Base-by-base conservation (phyloP, 2,113 vertebrate species). In the Litocranius walleri region DNA sequence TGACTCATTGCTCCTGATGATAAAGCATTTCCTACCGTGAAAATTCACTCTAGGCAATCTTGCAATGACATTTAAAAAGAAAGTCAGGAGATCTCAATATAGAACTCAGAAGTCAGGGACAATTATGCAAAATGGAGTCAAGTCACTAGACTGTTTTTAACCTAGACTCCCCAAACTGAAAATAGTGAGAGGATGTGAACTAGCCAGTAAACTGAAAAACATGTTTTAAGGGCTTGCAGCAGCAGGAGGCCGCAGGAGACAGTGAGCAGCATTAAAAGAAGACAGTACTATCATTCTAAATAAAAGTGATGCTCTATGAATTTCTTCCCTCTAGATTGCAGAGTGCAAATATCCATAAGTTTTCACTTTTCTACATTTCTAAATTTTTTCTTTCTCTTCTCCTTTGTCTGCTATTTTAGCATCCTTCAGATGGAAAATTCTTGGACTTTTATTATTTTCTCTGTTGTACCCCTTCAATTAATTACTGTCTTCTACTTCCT, bases 91-190 rank as follows among this genome's bases (percentile, higher is more conserved):
- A 54, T 29, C 56, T 90, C 71, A 80, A 80, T 54, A 95, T 78
- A 87, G 84, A 93, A 96, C 50, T 94, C 85, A 94, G 88, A 90
- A 90, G 90, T 36, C 61, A 94, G 62, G 50, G 29, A 84, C 29
- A 94, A 92, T 91, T 94, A 94, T 91, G 54, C 71, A 97, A 84
- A 89, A 94, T 50, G 16, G 74, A 95, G 17, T 56, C 43, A 91
- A 88, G 50, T 89, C 67, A 77, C 50, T 52, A 19, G 29, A 91
- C n/a, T 90, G 54, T 78, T 95, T 97, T 96, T 90, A 95, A 97
- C 52, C 17, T 74, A 85, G 45, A 82, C 43, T 97, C 54, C 43
- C 67, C 33, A 71, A 56, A 80, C 71, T 93, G 54, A 86, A 96
- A 95, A 90, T 64, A 95, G 54, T 16, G 54, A 85, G 85, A 94